Base-by-base conservation (phyloP, 1,140 invertebrate species). In the Drosophila tani region DNA sequence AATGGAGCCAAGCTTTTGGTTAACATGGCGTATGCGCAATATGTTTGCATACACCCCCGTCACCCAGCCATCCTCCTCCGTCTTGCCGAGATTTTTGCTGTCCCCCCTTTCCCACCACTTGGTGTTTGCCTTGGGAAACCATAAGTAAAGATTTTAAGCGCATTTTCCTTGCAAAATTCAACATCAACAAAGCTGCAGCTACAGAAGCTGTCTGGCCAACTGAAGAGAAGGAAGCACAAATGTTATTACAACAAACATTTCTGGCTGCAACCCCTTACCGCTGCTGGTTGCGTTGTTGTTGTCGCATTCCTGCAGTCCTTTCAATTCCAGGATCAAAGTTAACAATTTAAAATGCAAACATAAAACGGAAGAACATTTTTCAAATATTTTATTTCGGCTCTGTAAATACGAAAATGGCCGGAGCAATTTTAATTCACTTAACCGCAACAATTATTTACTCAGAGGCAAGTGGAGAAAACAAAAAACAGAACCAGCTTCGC, bases 11-110 rank as follows among this genome's bases (percentile, higher is more conserved):
- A 87, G 84, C 84, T 88, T 87, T 84, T 69, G 84, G 84, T 81
- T 88, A 87, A 90, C 84, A 84, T 87, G 84, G 83, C 84, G 81
- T 87, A 87, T 87, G 81, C 76, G 77, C 83, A 87, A 87, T 88
- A 74, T 88, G 84, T 86, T 86, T 87, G 84, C 76, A 67, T 66
- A 82, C 35, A 41, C n/a, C 21, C 46, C 46, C 35, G 38, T 12
- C 27, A 12, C 29, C 17, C 49, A n/a, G 9, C 14, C 58, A 15
- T 9, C 27, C 38, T n/a, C 45, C n/a, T 38, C 19, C 19, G 40
- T 38, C 27, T 8, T 59, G 65, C 57, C 64, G 70, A 66, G 69
- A 73, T 66, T 79, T 65, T 63, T 68, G 59, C 76, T 57, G 55
- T 64, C 43, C 43, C n/a, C n/a, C 17, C 12, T 21, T 17, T 43